Base-by-base conservation (phyloP, 2,113 vertebrate genomes). In the Sylvia atricapilla region DNA sequence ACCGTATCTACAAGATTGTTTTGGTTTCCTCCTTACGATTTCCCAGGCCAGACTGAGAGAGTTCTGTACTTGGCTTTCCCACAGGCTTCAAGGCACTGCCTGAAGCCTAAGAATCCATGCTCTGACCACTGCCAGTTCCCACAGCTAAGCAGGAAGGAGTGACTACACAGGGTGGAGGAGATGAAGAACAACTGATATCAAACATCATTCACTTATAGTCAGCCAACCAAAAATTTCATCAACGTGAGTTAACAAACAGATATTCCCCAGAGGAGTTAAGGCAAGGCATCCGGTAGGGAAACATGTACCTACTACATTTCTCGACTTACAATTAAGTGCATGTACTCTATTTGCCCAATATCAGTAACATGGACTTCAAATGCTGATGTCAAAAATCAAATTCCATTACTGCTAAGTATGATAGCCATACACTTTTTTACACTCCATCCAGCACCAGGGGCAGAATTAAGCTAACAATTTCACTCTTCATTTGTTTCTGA, bases 401-500 rank as follows among this genome's bases (percentile, higher is more conserved):
- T 66, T 86, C 75, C 79, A 68, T 80, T 88, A 84, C 68, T 59
- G 37, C 63, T 63, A 80, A 76, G 5, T 52, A 69, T 11, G 41
- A 41, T 19, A 49, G 58, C 90, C 82, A 62, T 17, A 59, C 10
- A 56, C 9, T 15, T 70, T 59, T 91, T 94, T n/a, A 66, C 35
- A 81, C 72, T 77, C 44, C 85, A 53, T 55, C 74, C 85, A 88
- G 50, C 49, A 77, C n/a, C 83, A 84, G 15, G 33, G 50, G 35
- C n/a, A 84, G 66, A 94, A 86, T 3, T 58, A 81, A 90, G 44
- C 43, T 47, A 74, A 69, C 73, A 83, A 92, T 92, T 95, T 93
- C 86, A 94, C 47, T 49, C 76, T 83, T 62, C 79, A 24, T 84
- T 91, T 89, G 47, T 30, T 93, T 73, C 83, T 77, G 90, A 94